Percentiles rank a stretch among this genome's conserved stretches.
Evolutionary conservation across 2,113 vertebrate genomes (phyloP).

Genomic region (Strix uralensis): DNA sequence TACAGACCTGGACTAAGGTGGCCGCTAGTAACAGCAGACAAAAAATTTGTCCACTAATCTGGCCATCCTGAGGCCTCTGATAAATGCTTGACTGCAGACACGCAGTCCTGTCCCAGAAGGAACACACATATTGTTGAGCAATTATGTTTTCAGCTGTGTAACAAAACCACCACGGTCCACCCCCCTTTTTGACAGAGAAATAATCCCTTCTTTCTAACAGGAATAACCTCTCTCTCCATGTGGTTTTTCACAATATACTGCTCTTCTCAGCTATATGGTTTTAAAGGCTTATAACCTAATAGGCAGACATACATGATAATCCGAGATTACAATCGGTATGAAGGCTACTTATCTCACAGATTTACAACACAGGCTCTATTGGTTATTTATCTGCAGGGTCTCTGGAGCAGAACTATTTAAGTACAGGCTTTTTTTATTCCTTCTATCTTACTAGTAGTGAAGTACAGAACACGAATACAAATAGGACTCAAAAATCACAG

Average conservation of each 20-base stretch:
- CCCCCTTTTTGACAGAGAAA: slow-evolving; percentile 26
- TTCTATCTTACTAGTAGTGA: neutral
- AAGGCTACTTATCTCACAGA: slow-evolving; percentile 42
- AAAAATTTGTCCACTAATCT: neutral
- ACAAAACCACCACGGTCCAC: neutral
- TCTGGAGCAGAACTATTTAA: neutral
- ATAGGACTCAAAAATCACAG: neutral
- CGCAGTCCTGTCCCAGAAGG: neutral
- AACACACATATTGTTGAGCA: neutral
- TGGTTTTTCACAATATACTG: slow-evolving; percentile 16
- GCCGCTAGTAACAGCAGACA: neutral
- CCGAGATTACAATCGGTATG: slow-evolving; percentile 22
- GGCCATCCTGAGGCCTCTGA: neutral
- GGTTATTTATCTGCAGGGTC: neutral
- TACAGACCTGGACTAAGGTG: neutral
- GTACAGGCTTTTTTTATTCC: neutral
- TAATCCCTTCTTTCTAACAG: slow-evolving; percentile 35
- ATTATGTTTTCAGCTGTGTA: neutral
- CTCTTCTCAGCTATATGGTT: slow-evolving; percentile 44
- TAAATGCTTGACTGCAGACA: neutral
- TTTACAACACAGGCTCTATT: slow-evolving; percentile 5
- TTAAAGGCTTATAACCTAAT: slow-evolving; percentile 57
- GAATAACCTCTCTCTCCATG: neutral
- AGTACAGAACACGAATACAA: neutral
- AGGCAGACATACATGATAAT: slow-evolving; percentile 34